Percentiles rank a stretch among this genome's conserved stretches.
Evolutionary conservation across 2,888 invertebrate genomes (phyloP).

Genomic region (Ferrisia virgata): DNA sequence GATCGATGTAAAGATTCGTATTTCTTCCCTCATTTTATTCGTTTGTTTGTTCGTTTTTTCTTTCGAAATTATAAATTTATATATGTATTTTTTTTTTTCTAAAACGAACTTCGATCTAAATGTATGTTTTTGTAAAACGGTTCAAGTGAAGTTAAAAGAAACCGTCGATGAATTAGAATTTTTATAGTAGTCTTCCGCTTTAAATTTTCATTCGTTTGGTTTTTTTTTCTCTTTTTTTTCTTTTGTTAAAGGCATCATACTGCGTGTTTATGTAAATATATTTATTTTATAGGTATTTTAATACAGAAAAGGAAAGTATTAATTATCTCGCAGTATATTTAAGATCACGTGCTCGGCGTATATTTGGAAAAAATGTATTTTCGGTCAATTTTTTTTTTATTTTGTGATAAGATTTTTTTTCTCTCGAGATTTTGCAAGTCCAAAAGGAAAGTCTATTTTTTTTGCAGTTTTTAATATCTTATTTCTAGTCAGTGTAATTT

Average conservation of each 20-base stretch:
- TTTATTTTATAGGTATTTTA: constrained; percentile 28
- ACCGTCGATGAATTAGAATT: not conserved
- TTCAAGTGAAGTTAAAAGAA: not conserved
- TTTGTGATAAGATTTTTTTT: constrained; percentile 18
- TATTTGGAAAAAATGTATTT: not conserved
- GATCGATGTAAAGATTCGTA: not conserved
- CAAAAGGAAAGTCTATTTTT: constrained; percentile 3
- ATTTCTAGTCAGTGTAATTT: constrained; percentile 44
- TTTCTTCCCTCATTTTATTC: no score
- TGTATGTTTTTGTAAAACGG: not conserved
- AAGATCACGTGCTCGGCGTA: not conserved
- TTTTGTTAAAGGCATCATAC: not conserved
- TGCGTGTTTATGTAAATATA: constrained; percentile 21
- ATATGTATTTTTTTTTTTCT: not conserved
- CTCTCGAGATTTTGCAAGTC: not conserved
- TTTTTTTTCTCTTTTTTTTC: not conserved
- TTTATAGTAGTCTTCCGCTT: constrained; percentile 6
- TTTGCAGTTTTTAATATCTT: constrained; percentile 33
- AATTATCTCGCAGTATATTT: constrained; percentile 19
- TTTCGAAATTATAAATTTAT: not conserved
- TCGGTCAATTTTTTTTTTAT: constrained; percentile 10
- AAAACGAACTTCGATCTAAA: not conserved
- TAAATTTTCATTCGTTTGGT: not conserved
- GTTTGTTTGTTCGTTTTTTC: not conserved
- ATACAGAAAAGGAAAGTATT: not conserved